phyloP scores from a whole-genome alignment of 1,140 invertebrate genomes.

The Papilio polyxenes region DNA sequence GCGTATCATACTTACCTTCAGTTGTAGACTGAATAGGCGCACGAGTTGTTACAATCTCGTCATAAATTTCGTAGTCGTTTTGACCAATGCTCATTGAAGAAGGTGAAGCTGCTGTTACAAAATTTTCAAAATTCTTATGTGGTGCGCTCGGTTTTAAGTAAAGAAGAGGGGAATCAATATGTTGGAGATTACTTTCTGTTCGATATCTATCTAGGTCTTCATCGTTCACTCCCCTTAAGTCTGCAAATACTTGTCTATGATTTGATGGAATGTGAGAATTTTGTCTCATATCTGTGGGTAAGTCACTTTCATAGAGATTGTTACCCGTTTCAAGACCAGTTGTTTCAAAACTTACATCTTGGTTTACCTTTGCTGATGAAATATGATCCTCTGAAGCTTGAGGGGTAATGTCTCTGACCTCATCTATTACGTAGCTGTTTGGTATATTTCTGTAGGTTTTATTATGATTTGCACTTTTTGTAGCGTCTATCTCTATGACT shows the following conservation, averaged over 20 bases:
- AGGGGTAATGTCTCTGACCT: slow-evolving; percentile 64
- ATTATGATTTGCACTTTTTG: slow-evolving; percentile 60
- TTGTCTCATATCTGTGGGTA: slow-evolving; percentile 57
- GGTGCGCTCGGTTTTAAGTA: slow-evolving; percentile 78
- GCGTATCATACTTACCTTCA: slow-evolving; percentile 55
- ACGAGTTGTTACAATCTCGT: slow-evolving; percentile 63
- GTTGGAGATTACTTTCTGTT: slow-evolving; percentile 73
- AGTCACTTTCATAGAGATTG: slow-evolving; percentile 61
- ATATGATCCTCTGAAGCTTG: slow-evolving; percentile 78
- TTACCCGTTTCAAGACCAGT: slow-evolving; percentile 64
- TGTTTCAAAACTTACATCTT: slow-evolving; percentile 73
- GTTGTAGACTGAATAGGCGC: slow-evolving; percentile 47
- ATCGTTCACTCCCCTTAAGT: slow-evolving; percentile 72
- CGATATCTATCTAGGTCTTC: slow-evolving; percentile 73
- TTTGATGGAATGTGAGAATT: slow-evolving; percentile 51
- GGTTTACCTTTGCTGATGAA: slow-evolving; percentile 64
- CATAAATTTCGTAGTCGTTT: slow-evolving; percentile 74
- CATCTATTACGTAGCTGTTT: slow-evolving; percentile 64
- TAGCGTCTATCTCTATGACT: slow-evolving; percentile 81
- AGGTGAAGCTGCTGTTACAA: slow-evolving; percentile 55
- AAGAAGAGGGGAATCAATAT: slow-evolving; percentile 78
- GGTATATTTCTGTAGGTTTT: slow-evolving; percentile 70
- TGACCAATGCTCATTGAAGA: slow-evolving; percentile 47
- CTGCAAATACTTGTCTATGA: slow-evolving; percentile 66
- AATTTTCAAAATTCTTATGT: slow-evolving; percentile 74